Conservation (phyloP, 2,113 vertebrate genomes). For the Myotis brandtii region DNA sequence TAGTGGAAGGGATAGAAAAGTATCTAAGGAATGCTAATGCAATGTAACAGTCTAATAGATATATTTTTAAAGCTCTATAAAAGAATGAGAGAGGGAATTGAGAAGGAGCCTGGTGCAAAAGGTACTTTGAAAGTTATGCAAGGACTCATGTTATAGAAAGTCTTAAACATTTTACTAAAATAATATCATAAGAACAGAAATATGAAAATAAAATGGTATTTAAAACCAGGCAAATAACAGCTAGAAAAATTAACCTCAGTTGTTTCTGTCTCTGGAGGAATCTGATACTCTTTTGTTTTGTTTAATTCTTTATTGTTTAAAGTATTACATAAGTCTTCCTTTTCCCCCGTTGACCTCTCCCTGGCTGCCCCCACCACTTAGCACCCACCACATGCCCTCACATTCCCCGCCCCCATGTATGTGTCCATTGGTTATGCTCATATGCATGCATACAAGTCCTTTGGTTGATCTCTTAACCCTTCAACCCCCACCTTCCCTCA, state of each 20-base stretch:
- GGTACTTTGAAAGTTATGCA: neutral
- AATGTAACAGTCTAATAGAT: neutral
- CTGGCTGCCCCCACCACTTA: too few relatives aligned
- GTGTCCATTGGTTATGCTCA: too few relatives aligned
- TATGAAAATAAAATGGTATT: neutral
- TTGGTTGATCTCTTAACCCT: too few relatives aligned
- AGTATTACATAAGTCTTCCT: too few relatives aligned
- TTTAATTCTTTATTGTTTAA: too few relatives aligned
- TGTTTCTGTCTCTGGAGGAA: neutral
- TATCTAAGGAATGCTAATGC: neutral
- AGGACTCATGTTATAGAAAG: neutral
- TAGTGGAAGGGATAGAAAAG: neutral
- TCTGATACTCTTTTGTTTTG: neutral
- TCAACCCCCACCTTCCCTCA: too few relatives aligned
- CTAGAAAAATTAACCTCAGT: neutral
- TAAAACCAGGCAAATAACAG: neutral
- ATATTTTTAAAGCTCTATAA: slow-evolving; percentile 3
- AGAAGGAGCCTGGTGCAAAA: neutral
- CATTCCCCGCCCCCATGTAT: too few relatives aligned
- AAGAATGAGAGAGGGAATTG: neutral
- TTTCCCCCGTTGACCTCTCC: too few relatives aligned
- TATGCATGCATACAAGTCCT: too few relatives aligned
- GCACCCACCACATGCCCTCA: too few relatives aligned
- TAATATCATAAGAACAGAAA: neutral
- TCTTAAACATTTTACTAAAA: neutral